Conservation (phyloP, 2,888 invertebrate species). For the Lissocephala sabroskyi region DNA sequence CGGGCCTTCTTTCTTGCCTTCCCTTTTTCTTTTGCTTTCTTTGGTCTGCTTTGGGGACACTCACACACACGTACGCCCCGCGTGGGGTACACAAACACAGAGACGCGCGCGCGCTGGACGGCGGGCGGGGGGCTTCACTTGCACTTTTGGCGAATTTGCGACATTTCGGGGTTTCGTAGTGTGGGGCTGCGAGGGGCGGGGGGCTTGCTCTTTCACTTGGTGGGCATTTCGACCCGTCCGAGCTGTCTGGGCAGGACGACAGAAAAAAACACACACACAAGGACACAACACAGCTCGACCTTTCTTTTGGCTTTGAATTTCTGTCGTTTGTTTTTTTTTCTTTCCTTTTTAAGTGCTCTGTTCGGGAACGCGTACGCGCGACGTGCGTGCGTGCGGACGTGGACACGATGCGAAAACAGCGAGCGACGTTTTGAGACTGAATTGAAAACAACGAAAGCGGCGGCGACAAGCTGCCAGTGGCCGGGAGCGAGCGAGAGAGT, state of each 20-base stretch:
- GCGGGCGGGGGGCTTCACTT: too few species aligned
- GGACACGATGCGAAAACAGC: conserved; percentile 48
- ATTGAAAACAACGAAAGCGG: conserved; percentile 17
- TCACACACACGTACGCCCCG: too few species aligned
- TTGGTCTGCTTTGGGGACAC: not conserved
- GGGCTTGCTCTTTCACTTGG: not conserved
- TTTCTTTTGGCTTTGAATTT: conserved; percentile 2
- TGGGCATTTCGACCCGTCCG: not conserved
- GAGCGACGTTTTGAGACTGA: conserved; percentile 65
- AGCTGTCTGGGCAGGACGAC: not conserved
- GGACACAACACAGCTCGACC: not conserved
- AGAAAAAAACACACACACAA: conserved; percentile 2
- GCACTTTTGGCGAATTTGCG: too few species aligned
- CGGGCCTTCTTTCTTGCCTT: too few species aligned
- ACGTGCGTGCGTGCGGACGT: conserved; percentile 28
- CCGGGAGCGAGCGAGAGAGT: not conserved
- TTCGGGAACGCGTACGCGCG: conserved; percentile 34
- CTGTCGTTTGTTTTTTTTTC: not conserved
- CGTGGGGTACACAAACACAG: too few species aligned
- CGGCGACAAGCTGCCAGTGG: not conserved
- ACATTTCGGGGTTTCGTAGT: too few species aligned
- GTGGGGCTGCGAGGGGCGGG: too few species aligned
- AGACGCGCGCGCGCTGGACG: too few species aligned
- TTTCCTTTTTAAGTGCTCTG: conserved; percentile 28
- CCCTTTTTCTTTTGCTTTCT: not conserved